Percentiles rank a stretch among this genome's conserved stretches.
Conservation (phyloP, 1,140 invertebrate genomes). For the Geopemphigus sp. region DNA sequence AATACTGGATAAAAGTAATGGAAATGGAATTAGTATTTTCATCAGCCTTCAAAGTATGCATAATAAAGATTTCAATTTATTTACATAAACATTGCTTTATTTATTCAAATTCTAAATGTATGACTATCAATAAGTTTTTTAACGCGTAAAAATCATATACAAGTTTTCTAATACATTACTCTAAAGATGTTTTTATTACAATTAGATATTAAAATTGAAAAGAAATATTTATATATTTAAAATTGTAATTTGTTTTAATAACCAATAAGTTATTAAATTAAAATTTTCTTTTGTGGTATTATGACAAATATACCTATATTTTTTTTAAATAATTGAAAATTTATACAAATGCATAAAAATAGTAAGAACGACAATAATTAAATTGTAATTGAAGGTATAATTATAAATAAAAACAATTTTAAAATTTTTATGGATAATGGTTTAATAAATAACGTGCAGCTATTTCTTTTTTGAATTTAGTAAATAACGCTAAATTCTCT, state of each 20-base stretch:
- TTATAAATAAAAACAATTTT: neutral
- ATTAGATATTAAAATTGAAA: neutral
- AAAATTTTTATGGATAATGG: neutral
- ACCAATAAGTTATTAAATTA: neutral
- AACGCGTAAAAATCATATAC: neutral
- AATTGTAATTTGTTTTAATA: neutral
- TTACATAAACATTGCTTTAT: slow-evolving; percentile 21
- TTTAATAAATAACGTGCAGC: slow-evolving; percentile 65
- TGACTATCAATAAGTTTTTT: slow-evolving; percentile 12
- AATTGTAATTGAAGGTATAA: neutral
- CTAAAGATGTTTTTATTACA: neutral
- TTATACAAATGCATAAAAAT: neutral
- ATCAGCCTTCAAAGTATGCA: slow-evolving; percentile 8
- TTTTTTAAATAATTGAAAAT: neutral
- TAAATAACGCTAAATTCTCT: slow-evolving; percentile 75
- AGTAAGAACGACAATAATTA: neutral
- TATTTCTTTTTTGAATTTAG: slow-evolving; percentile 80
- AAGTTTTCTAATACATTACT: neutral
- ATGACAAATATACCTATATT: neutral
- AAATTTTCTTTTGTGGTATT: neutral
- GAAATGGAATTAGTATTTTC: slow-evolving; percentile 36
- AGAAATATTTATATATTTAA: neutral
- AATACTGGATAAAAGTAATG: slow-evolving; percentile 30
- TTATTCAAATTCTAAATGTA: slow-evolving; percentile 23
- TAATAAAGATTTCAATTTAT: slow-evolving; percentile 33